Conservation (phyloP, 2,797 vertebrate genomes). For the Eleutherodactylus coqui region DNA sequence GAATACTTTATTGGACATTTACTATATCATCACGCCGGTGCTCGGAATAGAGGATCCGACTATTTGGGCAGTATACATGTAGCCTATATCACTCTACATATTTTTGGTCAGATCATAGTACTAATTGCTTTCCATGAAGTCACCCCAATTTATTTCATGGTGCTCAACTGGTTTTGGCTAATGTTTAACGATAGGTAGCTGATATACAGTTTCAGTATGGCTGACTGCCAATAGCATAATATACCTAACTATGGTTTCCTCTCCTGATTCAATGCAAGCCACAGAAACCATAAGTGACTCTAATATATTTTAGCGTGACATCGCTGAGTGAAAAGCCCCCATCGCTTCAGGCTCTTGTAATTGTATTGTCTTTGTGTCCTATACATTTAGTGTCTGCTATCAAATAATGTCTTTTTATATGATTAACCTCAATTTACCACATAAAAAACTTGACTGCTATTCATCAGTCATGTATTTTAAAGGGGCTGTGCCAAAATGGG, state of each 20-base stretch:
- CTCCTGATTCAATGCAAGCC: neutral
- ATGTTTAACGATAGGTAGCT: neutral
- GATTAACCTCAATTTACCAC: neutral
- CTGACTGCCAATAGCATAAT: neutral
- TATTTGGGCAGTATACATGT: no score
- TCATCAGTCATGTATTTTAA: neutral
- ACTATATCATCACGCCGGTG: no score
- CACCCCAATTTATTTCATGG: neutral
- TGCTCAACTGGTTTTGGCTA: neutral
- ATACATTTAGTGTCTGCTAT: neutral
- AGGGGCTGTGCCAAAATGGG: no score
- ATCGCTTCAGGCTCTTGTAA: neutral
- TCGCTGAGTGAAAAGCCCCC: neutral
- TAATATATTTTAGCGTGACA: neutral
- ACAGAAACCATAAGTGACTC: constrained; percentile 18
- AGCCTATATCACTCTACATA: neutral
- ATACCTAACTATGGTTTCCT: constrained; percentile 11
- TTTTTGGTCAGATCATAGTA: neutral
- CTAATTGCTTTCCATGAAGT: neutral
- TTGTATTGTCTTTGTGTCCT: neutral
- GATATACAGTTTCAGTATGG: neutral
- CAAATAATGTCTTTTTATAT: neutral
- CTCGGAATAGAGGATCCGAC: no score
- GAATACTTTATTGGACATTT: no score
- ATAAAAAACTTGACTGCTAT: neutral